Conservation (phyloP, 2,888 invertebrate genomes). For the Rhabditophanes sp. region DNA sequence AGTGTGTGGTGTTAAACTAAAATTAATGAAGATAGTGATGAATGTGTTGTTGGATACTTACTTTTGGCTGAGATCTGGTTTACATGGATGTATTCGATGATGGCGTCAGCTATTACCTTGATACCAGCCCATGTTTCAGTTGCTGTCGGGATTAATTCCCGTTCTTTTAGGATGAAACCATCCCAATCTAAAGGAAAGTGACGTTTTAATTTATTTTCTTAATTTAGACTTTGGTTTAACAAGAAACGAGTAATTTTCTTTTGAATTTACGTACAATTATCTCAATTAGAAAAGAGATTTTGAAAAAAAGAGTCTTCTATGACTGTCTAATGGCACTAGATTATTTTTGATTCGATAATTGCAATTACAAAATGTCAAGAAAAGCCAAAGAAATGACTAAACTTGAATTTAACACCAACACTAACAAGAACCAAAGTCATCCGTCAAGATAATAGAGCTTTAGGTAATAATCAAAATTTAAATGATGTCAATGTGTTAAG, state of each 20-base stretch:
- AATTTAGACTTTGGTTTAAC: conserved; percentile 2
- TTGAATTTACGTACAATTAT: not conserved
- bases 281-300: conserved; percentile 1
- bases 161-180: conserved; percentile 42
- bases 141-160: conserved; percentile 38
- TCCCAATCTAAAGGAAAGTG: conserved; percentile 32
- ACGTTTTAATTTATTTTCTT: conserved; percentile 1
- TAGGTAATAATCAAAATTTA: too few species aligned
- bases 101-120: conserved; percentile 39
- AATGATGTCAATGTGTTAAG: too few species aligned
- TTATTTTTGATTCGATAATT: too few species aligned
- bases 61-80: conserved; percentile 3
- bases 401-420: too few species aligned
- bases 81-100: conserved; percentile 14
- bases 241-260: conserved; percentile 6
- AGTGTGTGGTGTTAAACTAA: conserved; percentile 8
- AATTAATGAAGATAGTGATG: conserved; percentile 1
- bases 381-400: too few species aligned
- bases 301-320: too few species aligned
- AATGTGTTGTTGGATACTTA: not conserved
- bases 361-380: too few species aligned
- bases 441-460: too few species aligned
- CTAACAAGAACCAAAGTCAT: too few species aligned
- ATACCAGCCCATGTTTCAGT: conserved; percentile 42
- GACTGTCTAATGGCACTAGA: too few species aligned